Conservation (phyloP, 2,888 invertebrate species). For the Ectemnius lituratus region DNA sequence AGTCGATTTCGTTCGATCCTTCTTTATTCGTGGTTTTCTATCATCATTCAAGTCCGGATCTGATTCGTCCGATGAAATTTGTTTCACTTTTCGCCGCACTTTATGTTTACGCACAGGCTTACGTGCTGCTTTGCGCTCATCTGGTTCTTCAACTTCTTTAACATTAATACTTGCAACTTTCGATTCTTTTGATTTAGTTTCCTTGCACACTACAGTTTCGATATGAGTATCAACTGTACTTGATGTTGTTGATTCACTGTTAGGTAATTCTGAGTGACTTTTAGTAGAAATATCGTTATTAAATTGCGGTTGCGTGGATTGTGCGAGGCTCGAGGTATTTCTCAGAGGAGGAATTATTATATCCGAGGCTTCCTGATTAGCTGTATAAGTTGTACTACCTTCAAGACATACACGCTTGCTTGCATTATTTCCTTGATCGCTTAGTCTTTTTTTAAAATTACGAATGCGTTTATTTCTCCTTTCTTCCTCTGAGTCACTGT, state of each 20-base stretch:
- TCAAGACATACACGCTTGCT: constrained; percentile 55
- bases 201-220: background rate
- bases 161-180: background rate
- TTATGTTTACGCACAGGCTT: constrained; percentile 8
- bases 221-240: background rate
- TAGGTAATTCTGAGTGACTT: background rate
- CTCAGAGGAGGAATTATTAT: background rate
- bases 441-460: constrained; percentile 80
- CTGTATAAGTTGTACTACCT: background rate
- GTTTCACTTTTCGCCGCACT: constrained; percentile 30
- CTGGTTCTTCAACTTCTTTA: constrained; percentile 2
- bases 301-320: background rate
- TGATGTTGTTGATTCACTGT: background rate
- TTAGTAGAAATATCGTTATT: background rate
- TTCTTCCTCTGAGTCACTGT: constrained; percentile 84
- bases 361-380: background rate
- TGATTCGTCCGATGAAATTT: constrained; percentile 47
- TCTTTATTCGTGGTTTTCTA: constrained; percentile 17
- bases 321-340: background rate
- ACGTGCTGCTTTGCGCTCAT: background rate
- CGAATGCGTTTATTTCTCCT: constrained; percentile 78
- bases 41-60: constrained; percentile 51
- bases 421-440: constrained; percentile 41
- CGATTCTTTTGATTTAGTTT: background rate
- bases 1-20: constrained; percentile 10